Percentiles rank a stretch among this genome's conserved stretches.
Evolutionary conservation across 2,888 invertebrate species (phyloP).

Genomic region (Drosophila mettleri): DNA sequence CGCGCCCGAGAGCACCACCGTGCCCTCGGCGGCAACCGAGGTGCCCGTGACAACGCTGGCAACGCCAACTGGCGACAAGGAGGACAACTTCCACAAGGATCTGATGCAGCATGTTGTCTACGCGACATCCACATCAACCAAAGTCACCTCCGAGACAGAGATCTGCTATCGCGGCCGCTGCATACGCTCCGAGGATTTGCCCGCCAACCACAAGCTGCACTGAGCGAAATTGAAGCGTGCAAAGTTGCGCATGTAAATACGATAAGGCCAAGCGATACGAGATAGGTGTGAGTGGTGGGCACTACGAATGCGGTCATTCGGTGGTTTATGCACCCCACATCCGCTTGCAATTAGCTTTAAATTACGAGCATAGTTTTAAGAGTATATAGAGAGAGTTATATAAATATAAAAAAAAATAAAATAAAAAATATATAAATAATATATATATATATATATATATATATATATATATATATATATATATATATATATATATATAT

Average conservation of each 20-base stretch:
- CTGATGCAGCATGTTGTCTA: constrained; percentile 85
- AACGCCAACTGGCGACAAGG: constrained; percentile 52
- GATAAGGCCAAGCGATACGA: constrained; percentile 49
- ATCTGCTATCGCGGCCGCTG: constrained; percentile 95
- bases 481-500: constrained; percentile 27
- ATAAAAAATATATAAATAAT: constrained; percentile 22
- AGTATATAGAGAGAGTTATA: constrained; percentile 21
- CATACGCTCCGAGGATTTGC: constrained; percentile 88
- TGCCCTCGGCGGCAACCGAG: constrained; percentile 40
- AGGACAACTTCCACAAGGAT: constrained; percentile 82
- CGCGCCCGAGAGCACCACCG: constrained; percentile 60
- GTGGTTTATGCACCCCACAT: constrained; percentile 8
- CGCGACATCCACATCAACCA: constrained; percentile 90
- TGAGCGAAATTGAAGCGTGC: constrained; percentile 56
- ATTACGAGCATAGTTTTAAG: constrained; percentile 66
- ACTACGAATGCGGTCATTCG: constrained; percentile 18
- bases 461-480: constrained; percentile 24
- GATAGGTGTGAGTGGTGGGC: constrained; percentile 22
- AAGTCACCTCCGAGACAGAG: constrained; percentile 94
- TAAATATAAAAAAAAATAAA: constrained; percentile 17
- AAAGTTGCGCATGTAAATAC: constrained; percentile 57
- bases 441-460: constrained; percentile 18
- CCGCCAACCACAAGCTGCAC: constrained; percentile 83
- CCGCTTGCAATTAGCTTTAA: constrained; percentile 78
- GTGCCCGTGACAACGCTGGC: constrained; percentile 55